These are phyloP conservation scores for Tiphia femorata DNA, from an alignment of 2,888 invertebrate genomes.

Conservation along the genomic window DNA sequence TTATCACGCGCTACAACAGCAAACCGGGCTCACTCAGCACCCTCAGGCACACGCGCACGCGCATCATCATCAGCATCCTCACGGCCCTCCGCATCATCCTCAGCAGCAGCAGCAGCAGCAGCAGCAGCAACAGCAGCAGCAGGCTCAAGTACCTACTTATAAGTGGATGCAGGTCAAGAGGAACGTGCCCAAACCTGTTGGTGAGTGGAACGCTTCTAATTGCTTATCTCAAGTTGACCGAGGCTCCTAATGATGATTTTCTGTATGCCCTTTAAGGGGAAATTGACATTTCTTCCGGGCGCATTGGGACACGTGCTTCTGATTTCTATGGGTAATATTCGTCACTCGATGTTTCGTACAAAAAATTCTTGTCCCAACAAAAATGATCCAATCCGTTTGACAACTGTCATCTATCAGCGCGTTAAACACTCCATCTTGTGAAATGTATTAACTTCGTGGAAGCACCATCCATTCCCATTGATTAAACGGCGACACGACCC, in stretches of 20 bases:
- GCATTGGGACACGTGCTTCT: too few relatives aligned
- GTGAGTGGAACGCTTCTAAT: too few relatives aligned
- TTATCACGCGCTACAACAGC: constrained; percentile 64
- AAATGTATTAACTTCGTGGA: constrained; percentile 20
- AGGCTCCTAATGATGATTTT: background rate
- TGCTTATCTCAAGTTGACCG: too few relatives aligned
- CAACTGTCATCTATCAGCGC: too few relatives aligned
- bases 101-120: constrained; percentile 60
- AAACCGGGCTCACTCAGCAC: constrained; percentile 61
- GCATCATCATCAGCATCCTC: constrained; percentile 61
- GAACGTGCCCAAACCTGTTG: constrained; percentile 93
- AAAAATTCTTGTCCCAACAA: too few relatives aligned
- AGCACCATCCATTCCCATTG: constrained; percentile 29
- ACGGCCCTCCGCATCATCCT: constrained; percentile 61
- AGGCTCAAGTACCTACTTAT: constrained; percentile 86
- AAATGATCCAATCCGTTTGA: too few relatives aligned
- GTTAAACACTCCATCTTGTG: background rate
- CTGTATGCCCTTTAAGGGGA: too few relatives aligned
- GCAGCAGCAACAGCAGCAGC: constrained; percentile 70
- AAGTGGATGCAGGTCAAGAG: constrained; percentile 99
- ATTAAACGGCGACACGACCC: constrained; percentile 33
- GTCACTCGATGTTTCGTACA: too few relatives aligned
- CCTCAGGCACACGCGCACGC: constrained; percentile 65
- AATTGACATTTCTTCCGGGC: too few relatives aligned
- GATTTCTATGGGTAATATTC: too few relatives aligned